phyloP scores from a whole-genome alignment of 2,797 vertebrate species.

The Dendrocincla tyrannina region DNA sequence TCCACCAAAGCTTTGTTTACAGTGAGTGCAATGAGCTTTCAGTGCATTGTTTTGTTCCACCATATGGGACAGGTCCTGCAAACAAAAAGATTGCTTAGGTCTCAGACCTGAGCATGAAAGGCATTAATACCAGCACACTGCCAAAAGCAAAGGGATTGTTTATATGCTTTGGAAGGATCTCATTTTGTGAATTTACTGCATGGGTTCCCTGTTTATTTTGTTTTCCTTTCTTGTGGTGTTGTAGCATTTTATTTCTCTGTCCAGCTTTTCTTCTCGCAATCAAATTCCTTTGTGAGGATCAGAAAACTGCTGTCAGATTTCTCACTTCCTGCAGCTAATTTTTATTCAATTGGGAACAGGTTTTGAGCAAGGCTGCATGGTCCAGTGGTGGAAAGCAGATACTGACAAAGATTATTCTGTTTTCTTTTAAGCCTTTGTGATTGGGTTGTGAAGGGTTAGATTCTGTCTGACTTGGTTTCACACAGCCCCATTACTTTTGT shows the following conservation, averaged over 20 bases:
- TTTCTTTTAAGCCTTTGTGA: neutral
- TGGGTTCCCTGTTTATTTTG: neutral
- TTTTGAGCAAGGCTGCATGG: neutral
- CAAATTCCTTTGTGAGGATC: neutral
- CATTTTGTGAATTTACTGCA: conserved; percentile 5
- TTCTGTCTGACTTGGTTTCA: neutral
- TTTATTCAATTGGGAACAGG: neutral
- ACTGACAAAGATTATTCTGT: neutral
- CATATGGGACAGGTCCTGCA: neutral
- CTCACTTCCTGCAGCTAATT: neutral
- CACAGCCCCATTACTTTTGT: neutral
- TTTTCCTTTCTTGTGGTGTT: neutral
- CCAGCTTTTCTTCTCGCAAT: neutral
- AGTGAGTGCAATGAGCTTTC: neutral
- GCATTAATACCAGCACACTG: neutral
- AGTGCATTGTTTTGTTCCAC: neutral
- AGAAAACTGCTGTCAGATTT: neutral
- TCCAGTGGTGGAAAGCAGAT: neutral
- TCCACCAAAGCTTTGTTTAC: neutral
- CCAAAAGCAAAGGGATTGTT: neutral
- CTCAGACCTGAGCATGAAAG: neutral
- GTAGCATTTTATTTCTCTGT: neutral
- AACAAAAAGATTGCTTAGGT: neutral
- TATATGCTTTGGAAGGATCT: neutral
- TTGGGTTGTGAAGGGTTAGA: neutral